Evolutionary conservation across 2,888 invertebrate species (phyloP).

Genomic region (Girardia tigrina): DNA sequence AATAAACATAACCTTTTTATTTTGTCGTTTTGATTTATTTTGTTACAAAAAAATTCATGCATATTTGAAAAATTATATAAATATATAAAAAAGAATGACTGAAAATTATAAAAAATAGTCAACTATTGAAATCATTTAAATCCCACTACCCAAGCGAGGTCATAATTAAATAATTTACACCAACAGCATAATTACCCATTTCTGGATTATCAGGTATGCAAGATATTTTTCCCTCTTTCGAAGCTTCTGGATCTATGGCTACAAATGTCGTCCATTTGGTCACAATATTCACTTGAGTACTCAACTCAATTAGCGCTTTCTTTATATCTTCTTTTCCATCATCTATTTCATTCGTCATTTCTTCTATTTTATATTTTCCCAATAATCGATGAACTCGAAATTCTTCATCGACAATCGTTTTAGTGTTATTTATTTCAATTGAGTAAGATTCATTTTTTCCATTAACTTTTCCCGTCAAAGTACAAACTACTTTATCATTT

Average conservation of each 20-base stretch:
- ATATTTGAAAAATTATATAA: too few species aligned
- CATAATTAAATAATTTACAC: too few species aligned
- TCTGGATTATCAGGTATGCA: neutral
- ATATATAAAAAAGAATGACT: too few species aligned
- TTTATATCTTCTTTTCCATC: neutral
- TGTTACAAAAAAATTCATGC: too few species aligned
- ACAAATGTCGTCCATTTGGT: neutral
- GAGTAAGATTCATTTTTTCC: neutral
- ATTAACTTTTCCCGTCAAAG: neutral
- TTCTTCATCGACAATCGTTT: neutral
- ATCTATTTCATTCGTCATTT: neutral
- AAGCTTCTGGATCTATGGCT: neutral
- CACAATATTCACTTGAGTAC: neutral
- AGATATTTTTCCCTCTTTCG: neutral
- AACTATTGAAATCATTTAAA: too few species aligned
- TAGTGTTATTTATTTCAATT: neutral
- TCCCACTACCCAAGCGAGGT: too few species aligned
- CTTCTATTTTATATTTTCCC: neutral
- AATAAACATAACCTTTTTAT: too few species aligned
- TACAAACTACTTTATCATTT: neutral
- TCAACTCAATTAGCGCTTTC: neutral
- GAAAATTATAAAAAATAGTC: too few species aligned
- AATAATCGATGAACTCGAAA: slow-evolving; percentile 12
- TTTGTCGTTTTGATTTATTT: too few species aligned
- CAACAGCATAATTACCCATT: too few species aligned